Base-by-base conservation (phyloP, 2,888 invertebrate genomes). In the Athalia rosae region DNA sequence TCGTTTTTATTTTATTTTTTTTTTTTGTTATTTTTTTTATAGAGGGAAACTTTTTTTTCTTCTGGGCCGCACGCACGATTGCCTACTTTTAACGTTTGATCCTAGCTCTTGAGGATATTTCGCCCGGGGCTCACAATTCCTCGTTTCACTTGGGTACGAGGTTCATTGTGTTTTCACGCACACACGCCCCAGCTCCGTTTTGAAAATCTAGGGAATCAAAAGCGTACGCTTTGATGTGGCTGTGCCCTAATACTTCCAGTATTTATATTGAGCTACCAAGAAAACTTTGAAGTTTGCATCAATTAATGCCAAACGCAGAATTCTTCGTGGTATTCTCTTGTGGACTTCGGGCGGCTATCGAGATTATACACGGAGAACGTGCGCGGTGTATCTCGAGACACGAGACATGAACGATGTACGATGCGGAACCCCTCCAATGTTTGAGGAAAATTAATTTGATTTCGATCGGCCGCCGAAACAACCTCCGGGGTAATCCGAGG, bases 361-460 rank as follows among this genome's bases (percentile, higher is more conserved):
- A 28, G 61, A 13, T n/a, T 41, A 43, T n/a, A 48, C 43, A 15
- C 62, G 79, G 78, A 78, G 76, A 74, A 56, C 74, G 28, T 45
- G 9, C 15, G 15, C 43, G 76, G 61, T 53, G 78, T 79, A 78
- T 78, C 76, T 79, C 64, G 28, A 28, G 28, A 28, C 28, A 28
- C 28, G 28, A 79, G 77, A 78, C 80, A 79, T 56, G 77, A 77
- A 78, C 78, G 77, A 79, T 79, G 77, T 78, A 79, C 78, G 78
- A 61, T 47, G 56, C 13, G n/a, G 4, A 45, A 9, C 56, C 71
- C 56, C 71, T 58, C 71, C 71, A 58, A 45, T 56, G 56, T 71
- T 58, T 66, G 28, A 56, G 64, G 66, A 45, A 64, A 76, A 76
- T 76, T 76, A 50, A 76, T 76, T 76, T 76, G 28, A 64, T 76